Percentiles rank a stretch among this genome's conserved stretches.
These are phyloP conservation scores for Enteromius radiatus DNA, from an alignment of 2,797 vertebrate genomes.

Conservation along the genomic window DNA sequence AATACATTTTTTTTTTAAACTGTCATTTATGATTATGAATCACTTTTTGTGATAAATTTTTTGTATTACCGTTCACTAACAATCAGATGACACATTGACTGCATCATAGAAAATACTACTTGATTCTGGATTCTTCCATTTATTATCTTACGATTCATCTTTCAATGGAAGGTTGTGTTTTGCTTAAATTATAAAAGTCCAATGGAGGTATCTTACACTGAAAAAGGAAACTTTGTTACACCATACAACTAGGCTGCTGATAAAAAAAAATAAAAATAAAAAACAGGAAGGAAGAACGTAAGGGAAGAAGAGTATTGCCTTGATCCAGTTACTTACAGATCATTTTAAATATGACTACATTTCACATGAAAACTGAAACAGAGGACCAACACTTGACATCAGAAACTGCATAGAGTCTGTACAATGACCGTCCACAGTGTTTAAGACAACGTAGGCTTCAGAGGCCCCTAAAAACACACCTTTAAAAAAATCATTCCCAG, in stretches of 20 bases:
- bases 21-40: background rate
- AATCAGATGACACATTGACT: background rate
- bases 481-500: constrained; percentile 48
- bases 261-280: constrained; percentile 54
- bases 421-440: constrained; percentile 69
- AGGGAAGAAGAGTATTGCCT: constrained; percentile 66
- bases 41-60: background rate
- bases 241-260: constrained; percentile 50
- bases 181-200: constrained; percentile 78
- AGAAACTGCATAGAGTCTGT: constrained; percentile 58
- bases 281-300: constrained; percentile 54
- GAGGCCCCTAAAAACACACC: constrained; percentile 69
- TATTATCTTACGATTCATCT: constrained; percentile 73
- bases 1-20: too few species aligned
- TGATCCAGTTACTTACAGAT: constrained; percentile 58
- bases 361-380: constrained; percentile 45
- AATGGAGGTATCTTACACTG: constrained; percentile 60
- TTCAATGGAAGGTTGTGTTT: constrained; percentile 75
- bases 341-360: constrained; percentile 57
- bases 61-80: background rate
- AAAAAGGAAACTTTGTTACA: constrained; percentile 54
- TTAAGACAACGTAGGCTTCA: constrained; percentile 66
- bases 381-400: constrained; percentile 51
- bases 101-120: constrained; percentile 23
- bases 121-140: constrained; percentile 66